Conservation (phyloP, 2,888 invertebrate species). For the Phaedon cochleariae region DNA sequence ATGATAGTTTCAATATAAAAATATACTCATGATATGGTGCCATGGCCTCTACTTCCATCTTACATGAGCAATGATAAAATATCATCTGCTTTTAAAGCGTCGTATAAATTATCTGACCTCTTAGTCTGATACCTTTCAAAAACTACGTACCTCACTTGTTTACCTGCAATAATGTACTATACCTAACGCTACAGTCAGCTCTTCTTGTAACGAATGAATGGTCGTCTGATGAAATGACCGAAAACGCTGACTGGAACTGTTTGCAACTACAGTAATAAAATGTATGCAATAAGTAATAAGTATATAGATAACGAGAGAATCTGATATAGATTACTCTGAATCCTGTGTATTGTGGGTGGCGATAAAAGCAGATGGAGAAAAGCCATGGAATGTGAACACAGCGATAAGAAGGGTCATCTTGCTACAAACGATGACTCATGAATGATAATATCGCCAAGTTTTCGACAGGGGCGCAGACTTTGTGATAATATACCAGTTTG, state of each 20-base stretch:
- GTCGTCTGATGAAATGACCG: neutral
- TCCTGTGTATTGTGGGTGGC: neutral
- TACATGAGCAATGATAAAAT: too few relatives aligned
- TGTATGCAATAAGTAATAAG: neutral
- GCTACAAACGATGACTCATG: constrained; percentile 40
- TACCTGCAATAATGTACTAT: too few relatives aligned
- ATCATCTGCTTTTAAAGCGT: too few relatives aligned
- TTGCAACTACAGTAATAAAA: neutral
- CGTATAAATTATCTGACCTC: too few relatives aligned
- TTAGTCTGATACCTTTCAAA: too few relatives aligned
- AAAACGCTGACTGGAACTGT: neutral
- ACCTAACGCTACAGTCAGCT: too few relatives aligned
- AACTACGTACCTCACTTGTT: too few relatives aligned
- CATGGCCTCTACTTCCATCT: too few relatives aligned
- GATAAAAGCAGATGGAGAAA: neutral
- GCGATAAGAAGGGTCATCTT: constrained; percentile 43
- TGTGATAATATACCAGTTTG: too few relatives aligned
- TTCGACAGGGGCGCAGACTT: neutral
- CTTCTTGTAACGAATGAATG: neutral
- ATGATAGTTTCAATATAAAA: too few relatives aligned
- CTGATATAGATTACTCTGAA: neutral
- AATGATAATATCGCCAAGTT: constrained; percentile 33
- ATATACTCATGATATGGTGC: too few relatives aligned
- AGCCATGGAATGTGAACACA: constrained; percentile 6
- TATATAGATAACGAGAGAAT: neutral